Evolutionary conservation across 2,797 vertebrate genomes (phyloP), one percentile per base, ranked within the genome.

Genomic region (Hypotaenidia okinawae): DNA sequence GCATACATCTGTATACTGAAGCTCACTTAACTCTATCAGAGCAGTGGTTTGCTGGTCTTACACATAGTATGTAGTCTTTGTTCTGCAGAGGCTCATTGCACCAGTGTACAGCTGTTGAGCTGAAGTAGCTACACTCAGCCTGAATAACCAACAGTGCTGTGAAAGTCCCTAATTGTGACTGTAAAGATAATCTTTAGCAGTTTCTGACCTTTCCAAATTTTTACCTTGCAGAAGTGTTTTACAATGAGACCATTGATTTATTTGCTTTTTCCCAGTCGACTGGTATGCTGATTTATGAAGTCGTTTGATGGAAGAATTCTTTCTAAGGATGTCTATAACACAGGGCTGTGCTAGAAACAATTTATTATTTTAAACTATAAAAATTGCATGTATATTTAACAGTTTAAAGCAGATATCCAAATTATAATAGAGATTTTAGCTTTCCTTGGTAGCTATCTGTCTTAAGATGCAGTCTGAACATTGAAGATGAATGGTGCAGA

Each of bases 171-270:
- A 15, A 13, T 23, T 59, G 28, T 32, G 63, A 18, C 62, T 69
- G 13, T 11, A 33, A 59, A 86, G 68, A 54, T 18, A 32, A 75
- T n/a, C 67, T 57, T 76, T 57, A 88, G 35, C 45, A 25, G 8
- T n/a, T 35, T 72, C 62, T 94, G 80, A 90, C 87, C 68, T 93
- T 83, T 72, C 70, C 52, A 84, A 22, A 39, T 78, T 74, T 84
- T 51, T 72, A 24, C 45, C 55, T 84, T 90, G 45, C 45, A 68
- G 37, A 59, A 58, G 39, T 6, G 7, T 67, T 93, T 94, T 62
- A 55, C 21, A 85, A 47, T 39, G 19, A 73, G 39, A 10, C 22
- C 7, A 11, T 11, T 59, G 87, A 94, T 91, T 76, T 28, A 61
- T 72, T 85, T 19, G 4, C 9, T 68, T 90, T 90, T 94, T n/a